Evolutionary conservation across 2,113 vertebrate species (phyloP).

Genomic region (Promerops cafer): DNA sequence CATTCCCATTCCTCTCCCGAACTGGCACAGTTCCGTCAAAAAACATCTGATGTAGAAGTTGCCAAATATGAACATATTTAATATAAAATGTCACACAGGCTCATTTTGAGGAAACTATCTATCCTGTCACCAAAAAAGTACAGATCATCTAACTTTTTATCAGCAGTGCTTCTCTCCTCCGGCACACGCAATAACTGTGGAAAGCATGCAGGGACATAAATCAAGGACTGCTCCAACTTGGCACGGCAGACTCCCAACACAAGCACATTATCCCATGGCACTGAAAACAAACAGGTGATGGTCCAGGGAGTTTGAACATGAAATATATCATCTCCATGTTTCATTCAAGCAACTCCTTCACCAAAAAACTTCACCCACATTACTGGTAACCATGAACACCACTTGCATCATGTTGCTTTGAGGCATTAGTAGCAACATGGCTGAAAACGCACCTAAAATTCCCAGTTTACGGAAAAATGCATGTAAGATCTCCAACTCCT

Average conservation of each 20-base stretch:
- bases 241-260: not conserved
- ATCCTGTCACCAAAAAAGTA: not conserved
- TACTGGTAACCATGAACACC: not conserved
- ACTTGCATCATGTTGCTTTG: not conserved
- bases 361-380: not conserved
- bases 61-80: not conserved
- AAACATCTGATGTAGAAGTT: not conserved
- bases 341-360: not conserved
- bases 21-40: not conserved
- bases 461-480: not conserved
- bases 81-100: not conserved
- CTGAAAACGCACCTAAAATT: not conserved
- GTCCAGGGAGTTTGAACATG: not conserved
- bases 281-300: not conserved
- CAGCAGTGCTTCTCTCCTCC: not conserved
- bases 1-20: not conserved
- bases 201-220: not conserved
- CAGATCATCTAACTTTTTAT: too few species aligned
- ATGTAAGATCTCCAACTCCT: not conserved
- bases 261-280: not conserved
- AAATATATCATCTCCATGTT: not conserved
- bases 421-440: not conserved
- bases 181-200: not conserved
- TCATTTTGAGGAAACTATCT: not conserved
- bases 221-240: not conserved